Evolutionary conservation across 2,888 invertebrate genomes (phyloP), one percentile per base, ranked within the genome.

Genomic region (Cylloceria caligata): DNA sequence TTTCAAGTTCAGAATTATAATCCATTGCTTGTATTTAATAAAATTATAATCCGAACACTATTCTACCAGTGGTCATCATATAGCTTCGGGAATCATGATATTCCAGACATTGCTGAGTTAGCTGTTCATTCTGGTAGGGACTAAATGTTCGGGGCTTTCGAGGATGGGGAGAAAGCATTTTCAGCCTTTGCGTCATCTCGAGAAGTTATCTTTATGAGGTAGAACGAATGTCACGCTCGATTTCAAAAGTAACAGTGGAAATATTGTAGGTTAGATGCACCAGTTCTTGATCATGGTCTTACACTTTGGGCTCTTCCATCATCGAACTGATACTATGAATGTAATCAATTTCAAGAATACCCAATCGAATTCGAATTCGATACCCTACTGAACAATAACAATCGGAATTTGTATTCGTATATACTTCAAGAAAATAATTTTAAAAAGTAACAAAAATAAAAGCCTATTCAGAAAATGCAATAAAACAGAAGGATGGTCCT

Each of bases 181-280:
- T 81, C 80, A 67, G 80, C 39, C 67, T 60, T 67, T 81, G 80
- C 80, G 80, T 81, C 80, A 81, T 81, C 76, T 57, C 27, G 52
- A 13, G 52, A 21, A 52, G 76, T 62, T 81, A 81, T 81, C 80
- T 81, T 81, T 81, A 76, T 76, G 80, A 67, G 72, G 76, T 81
- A 76, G 49, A 72, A 72, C 39, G 39, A 69, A 39, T 72, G 76
- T 81, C 76, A 71, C 52, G 76, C 49, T 62, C 80, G 52, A 49
- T 47, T 65, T 71, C 71, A 71, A 71, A 75, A 71, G 65, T 65
- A 80, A 75, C 75, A 76, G 80, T 52, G 57, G 39, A 60, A 24
- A 49, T 67, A 69, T 80, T 80, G 55, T 80, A 49, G 60, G 60
- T 60, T 36, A 36, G 16, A 16, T 16, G 5, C 3, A n/a, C 27